A percentile compares a stretch with the other conserved stretches of the same genome.
These are phyloP conservation scores for Rostratula benghalensis DNA, from an alignment of 2,113 vertebrate species.

Conservation along the genomic window DNA sequence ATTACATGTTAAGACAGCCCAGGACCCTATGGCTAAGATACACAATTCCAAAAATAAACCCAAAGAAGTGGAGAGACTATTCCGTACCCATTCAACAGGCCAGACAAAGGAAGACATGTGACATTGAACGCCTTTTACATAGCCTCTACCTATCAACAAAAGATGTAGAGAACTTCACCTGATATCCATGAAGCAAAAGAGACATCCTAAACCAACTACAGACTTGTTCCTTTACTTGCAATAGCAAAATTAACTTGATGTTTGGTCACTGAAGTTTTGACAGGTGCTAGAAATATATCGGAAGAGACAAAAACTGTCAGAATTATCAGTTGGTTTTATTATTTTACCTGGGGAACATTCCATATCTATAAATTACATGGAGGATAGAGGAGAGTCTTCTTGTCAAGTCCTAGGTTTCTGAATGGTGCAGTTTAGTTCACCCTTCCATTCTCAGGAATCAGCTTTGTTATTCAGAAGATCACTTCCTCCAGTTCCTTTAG, in stretches of 20 bases:
- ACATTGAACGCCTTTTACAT: background rate
- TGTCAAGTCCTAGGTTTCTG: background rate
- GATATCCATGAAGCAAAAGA: background rate
- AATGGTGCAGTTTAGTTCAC: background rate
- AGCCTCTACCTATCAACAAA: background rate
- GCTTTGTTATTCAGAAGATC: background rate
- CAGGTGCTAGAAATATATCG: background rate
- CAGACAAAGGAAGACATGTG: background rate
- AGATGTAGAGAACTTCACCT: background rate
- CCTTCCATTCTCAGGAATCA: background rate
- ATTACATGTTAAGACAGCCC: background rate
- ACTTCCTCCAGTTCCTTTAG: background rate
- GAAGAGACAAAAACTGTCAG: background rate
- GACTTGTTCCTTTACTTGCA: background rate
- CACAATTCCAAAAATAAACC: background rate
- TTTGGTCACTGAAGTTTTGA: background rate
- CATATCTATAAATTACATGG: background rate
- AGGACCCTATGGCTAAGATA: background rate
- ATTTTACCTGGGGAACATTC: background rate
- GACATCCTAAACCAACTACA: background rate
- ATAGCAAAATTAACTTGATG: background rate
- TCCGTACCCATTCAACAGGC: background rate
- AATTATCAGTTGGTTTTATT: background rate
- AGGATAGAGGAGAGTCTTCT: background rate
- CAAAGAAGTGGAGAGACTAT: background rate